Percentiles rank a stretch among this genome's conserved stretches.
These are phyloP conservation scores for Mus caroli DNA, from an alignment of 2,797 vertebrate species.

Conservation along the genomic window DNA sequence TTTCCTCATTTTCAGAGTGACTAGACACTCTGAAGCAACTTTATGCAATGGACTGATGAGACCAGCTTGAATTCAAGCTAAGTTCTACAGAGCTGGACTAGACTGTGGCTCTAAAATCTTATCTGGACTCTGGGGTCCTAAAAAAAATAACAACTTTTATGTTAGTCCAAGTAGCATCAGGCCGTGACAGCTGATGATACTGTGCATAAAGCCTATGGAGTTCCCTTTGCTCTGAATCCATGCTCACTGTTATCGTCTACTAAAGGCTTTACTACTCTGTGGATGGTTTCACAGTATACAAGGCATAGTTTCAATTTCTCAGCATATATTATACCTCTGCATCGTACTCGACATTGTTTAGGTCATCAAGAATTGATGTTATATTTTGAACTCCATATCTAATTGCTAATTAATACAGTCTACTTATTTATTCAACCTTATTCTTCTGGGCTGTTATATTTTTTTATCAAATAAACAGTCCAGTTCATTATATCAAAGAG, in stretches of 20 bases:
- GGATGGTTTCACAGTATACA: background rate
- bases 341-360: background rate
- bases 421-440: slow-evolving; percentile 26
- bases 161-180: background rate
- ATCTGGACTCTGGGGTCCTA: background rate
- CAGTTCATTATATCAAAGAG: background rate
- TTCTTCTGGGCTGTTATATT: background rate
- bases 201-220: background rate
- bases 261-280: slow-evolving; percentile 25
- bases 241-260: background rate
- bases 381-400: background rate
- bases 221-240: slow-evolving; percentile 13
- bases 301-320: background rate
- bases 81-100: background rate
- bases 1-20: background rate
- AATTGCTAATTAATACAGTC: background rate
- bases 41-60: background rate
- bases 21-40: slow-evolving; percentile 34
- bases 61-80: slow-evolving; percentile 7
- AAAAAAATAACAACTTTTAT: slow-evolving; percentile 17
- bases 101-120: background rate
- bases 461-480: background rate
- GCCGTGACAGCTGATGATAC: background rate
- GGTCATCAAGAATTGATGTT: slow-evolving; percentile 31
- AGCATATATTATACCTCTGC: background rate